These are phyloP conservation scores for Oryzias celebensis DNA, from an alignment of 2,113 vertebrate species.

Conservation along the genomic window DNA sequence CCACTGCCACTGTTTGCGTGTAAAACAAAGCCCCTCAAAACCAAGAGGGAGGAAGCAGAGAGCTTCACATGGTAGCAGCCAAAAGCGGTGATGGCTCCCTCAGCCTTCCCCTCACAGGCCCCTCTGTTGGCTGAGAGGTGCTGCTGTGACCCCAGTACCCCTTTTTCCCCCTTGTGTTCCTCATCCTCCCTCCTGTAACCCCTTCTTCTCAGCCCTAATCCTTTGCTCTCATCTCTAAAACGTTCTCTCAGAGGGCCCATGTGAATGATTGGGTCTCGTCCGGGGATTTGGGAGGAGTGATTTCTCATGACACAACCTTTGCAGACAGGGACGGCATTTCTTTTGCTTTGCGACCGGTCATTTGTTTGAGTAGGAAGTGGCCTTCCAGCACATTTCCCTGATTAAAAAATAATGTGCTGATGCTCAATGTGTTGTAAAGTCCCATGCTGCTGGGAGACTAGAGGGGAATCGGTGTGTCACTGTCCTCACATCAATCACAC, in stretches of 20 bases:
- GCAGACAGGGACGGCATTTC: conserved; percentile 58
- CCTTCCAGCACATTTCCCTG: conserved; percentile 74
- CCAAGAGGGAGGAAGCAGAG: conserved; percentile 75
- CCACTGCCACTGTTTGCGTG: conserved; percentile 77
- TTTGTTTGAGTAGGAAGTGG: conserved; percentile 71
- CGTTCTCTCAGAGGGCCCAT: conserved; percentile 19
- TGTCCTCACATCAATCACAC: conserved; percentile 54
- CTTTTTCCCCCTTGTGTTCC: conserved; percentile 52
- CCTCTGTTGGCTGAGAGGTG: conserved; percentile 66
- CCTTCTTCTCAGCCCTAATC: conserved; percentile 52
- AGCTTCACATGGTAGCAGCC: conserved; percentile 81
- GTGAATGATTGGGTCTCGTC: conserved; percentile 57
- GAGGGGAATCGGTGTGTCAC: conserved; percentile 54
- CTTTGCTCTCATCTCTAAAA: conserved; percentile 45
- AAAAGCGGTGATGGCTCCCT: conserved; percentile 69
- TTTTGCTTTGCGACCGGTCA: conserved; percentile 48
- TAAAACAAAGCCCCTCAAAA: conserved; percentile 78
- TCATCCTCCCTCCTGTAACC: conserved; percentile 59
- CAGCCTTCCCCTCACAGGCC: conserved; percentile 60
- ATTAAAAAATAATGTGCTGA: conserved; percentile 73
- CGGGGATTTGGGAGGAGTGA: conserved; percentile 66
- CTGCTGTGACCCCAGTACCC: conserved; percentile 65
- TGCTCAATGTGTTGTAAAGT: conserved; percentile 60
- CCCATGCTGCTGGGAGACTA: conserved; percentile 72
- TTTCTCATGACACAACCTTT: conserved; percentile 72